These are phyloP conservation scores for Romanogobio albipinnatus DNA, from an alignment of 2,113 vertebrate species.

Conservation along the genomic window DNA sequence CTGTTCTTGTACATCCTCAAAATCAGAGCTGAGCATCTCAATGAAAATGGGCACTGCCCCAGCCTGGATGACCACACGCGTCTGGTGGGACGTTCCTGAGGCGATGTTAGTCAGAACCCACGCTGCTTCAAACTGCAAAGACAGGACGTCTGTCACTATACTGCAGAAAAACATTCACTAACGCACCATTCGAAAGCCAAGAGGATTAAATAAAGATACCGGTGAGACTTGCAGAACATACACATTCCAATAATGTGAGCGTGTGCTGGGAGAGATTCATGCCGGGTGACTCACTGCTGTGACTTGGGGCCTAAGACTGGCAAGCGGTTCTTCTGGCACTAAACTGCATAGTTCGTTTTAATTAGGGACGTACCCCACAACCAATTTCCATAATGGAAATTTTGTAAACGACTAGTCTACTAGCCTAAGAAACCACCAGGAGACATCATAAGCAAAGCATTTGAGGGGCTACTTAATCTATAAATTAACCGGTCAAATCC, in stretches of 20 bases:
- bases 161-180: not conserved
- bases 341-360: not conserved
- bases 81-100: slow-evolving; percentile 96
- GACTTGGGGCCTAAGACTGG: not conserved
- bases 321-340: slow-evolving; percentile 1
- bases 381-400: too few species aligned
- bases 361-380: not conserved
- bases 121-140: slow-evolving; percentile 91
- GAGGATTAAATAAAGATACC: slow-evolving; percentile 28
- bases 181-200: slow-evolving; percentile 1
- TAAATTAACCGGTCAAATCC: too few species aligned
- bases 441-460: too few species aligned
- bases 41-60: slow-evolving; percentile 98
- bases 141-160: slow-evolving; percentile 28
- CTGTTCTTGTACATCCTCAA: slow-evolving; percentile 98
- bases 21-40: slow-evolving; percentile 94
- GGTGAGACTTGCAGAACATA: slow-evolving; percentile 1
- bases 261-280: slow-evolving; percentile 16
- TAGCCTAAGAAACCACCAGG: too few species aligned
- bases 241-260: slow-evolving; percentile 44
- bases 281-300: slow-evolving; percentile 29
- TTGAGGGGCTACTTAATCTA: too few species aligned
- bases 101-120: slow-evolving; percentile 99
- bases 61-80: slow-evolving; percentile 95
- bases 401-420: too few species aligned